These are phyloP conservation scores for Sparus aurata DNA, from an alignment of 2,797 vertebrate genomes.

Conservation along the genomic window DNA sequence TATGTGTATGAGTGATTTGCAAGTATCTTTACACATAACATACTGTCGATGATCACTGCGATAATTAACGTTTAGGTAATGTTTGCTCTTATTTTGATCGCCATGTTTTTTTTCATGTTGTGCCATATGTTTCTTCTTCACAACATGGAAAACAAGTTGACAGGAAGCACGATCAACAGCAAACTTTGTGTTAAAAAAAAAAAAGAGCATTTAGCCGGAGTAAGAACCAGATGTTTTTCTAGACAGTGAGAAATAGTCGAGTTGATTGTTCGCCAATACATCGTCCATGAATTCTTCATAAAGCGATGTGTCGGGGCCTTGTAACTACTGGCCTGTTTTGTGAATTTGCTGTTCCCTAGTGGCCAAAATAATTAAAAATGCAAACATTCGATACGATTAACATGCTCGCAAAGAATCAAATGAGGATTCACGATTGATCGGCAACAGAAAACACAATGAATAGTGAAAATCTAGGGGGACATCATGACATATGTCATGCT, in stretches of 20 bases:
- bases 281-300: neutral
- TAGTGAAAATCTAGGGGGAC: no score
- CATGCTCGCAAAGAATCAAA: neutral
- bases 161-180: neutral
- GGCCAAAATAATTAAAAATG: neutral
- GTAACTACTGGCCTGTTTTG: neutral
- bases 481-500: no score
- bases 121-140: neutral
- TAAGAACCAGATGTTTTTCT: neutral
- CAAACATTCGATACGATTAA: neutral
- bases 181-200: neutral
- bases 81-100: neutral
- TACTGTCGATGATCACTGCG: neutral
- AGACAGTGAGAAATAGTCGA: neutral
- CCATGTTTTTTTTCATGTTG: neutral
- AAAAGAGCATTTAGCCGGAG: neutral
- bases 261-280: neutral
- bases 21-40: no score
- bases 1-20: no score
- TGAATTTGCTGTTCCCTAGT: neutral
- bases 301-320: no score
- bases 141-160: constrained; percentile 1
- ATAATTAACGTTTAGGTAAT: no score
- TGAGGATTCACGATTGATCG: no score
- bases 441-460: no score